A percentile compares a stretch with the other conserved stretches of the same genome.
Conservation (phyloP, 1,140 invertebrate genomes). For the Drosophila pectinifera region DNA sequence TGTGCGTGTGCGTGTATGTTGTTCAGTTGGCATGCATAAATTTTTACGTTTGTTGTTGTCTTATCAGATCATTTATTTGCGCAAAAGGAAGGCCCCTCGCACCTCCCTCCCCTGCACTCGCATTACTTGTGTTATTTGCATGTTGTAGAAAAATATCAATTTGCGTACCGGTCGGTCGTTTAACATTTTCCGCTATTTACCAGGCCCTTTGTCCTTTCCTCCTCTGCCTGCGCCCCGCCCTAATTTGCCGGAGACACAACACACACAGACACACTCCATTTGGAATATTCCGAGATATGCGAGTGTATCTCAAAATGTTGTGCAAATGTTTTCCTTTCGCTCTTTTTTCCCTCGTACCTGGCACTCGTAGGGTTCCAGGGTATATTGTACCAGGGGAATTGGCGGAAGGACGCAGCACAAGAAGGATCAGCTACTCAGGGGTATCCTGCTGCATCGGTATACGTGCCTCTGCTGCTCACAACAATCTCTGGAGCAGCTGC, state of each 20-base stretch:
- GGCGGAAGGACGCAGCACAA: too few relatives aligned
- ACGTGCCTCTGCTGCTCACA: neutral
- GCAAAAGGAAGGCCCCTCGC: conserved; percentile 10
- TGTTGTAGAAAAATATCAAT: conserved; percentile 83
- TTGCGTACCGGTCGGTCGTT: conserved; percentile 74
- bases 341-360: neutral
- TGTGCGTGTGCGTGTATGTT: conserved; percentile 40
- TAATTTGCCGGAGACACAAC: conserved; percentile 64
- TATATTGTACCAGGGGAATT: neutral
- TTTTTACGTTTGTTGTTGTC: conserved; percentile 83
- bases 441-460: too few relatives aligned
- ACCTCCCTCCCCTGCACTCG: conserved; percentile 14
- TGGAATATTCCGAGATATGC: conserved; percentile 35
- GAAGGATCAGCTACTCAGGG: neutral
- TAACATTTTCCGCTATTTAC: conserved; percentile 82
- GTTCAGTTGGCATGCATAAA: conserved; percentile 81
- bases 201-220: conserved; percentile 71
- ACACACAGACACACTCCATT: neutral
- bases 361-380: neutral
- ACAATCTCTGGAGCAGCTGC: neutral
- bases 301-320: conserved; percentile 73
- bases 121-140: conserved; percentile 81
- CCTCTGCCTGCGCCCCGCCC: conserved; percentile 37
- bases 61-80: conserved; percentile 81
- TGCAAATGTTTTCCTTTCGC: conserved; percentile 62